Evolutionary conservation across 1,140 invertebrate genomes (phyloP), one percentile per base, ranked within the genome.

Genomic region (Rhysida immarginata): DNA sequence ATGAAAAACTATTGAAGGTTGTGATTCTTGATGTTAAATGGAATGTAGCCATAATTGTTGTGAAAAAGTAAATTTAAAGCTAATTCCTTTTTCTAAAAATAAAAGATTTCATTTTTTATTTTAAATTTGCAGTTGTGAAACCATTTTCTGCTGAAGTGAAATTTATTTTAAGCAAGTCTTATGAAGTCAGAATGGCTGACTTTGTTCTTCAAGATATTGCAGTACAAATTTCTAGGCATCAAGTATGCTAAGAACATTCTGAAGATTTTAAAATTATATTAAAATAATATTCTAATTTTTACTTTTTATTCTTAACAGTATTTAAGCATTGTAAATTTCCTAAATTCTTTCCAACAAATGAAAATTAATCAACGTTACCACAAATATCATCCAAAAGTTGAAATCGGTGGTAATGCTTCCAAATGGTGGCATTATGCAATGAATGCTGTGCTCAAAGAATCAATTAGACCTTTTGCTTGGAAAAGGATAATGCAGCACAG

Each of bases 391-490:
- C 75, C 76, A 0, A 65, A 65, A 44, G 67, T 71, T 1, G 61
- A 62, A 21, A 60, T 76, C 2, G 64, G 65, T 44, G 69, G 71
- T 26, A 71, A 75, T 62, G 65, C 65, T 2, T 62, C 59, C 21
- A 65, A 67, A 27, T 89, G 85, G 85, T 91, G 87, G 87, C 75
- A 73, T 35, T 89, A 89, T 65, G 82, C 82, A 0, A 83, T 78
- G 62, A 78, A 78, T 53, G 77, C 80, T n/a, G 72, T 86, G 1
- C 58, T 87, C 14, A 80, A 85, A 62, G 79, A 86, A 61, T 71
- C 80, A 35, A 75, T 89, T 2, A 71, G 77, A 54, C 81, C 84
- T 0, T 85, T 81, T 63, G 82, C 81, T 0, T 89, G 85, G 84
- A 65, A 75, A 2, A 75, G 78, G 35, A 80, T 89, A 14, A 75